phyloP scores from a whole-genome alignment of 1,140 invertebrate species.

The silkworm (Bombyx mori) region DNA sequence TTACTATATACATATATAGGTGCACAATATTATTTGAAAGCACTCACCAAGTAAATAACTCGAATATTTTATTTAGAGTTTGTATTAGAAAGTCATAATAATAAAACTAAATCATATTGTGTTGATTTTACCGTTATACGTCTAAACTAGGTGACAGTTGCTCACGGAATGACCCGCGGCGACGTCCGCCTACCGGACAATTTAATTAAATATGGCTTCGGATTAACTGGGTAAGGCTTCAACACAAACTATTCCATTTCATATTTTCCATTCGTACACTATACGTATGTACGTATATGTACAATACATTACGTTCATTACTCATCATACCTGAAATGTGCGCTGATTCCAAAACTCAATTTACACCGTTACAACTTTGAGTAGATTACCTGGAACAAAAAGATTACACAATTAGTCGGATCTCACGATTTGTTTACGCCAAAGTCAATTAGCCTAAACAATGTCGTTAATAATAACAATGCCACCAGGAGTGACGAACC shows the following conservation, averaged over 20 bases:
- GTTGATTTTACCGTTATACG: constrained; percentile 5
- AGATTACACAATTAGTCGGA: constrained; percentile 41
- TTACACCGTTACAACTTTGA: constrained; percentile 9
- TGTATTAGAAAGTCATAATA: too few relatives aligned
- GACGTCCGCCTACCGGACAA: constrained; percentile 47
- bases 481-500: constrained; percentile 59
- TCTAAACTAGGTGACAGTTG: constrained; percentile 32
- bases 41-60: too few relatives aligned
- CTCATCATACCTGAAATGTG: constrained; percentile 9
- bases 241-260: constrained; percentile 57
- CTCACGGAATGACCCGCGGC: constrained; percentile 41
- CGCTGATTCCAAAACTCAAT: constrained; percentile 9
- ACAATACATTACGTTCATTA: constrained; percentile 5
- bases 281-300: constrained; percentile 5
- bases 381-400: constrained; percentile 57
- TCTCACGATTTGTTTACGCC: constrained; percentile 41
- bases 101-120: too few relatives aligned
- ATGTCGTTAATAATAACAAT: constrained; percentile 60
- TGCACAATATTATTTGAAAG: too few relatives aligned
- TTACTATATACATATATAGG: too few relatives aligned
- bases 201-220: constrained; percentile 70
- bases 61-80: too few relatives aligned
- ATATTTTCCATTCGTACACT: constrained; percentile 36
- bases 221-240: constrained; percentile 63
- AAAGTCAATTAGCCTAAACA: constrained; percentile 47